Conservation (phyloP, 92 coral and sea anemone species). For the Porites evermanni region DNA sequence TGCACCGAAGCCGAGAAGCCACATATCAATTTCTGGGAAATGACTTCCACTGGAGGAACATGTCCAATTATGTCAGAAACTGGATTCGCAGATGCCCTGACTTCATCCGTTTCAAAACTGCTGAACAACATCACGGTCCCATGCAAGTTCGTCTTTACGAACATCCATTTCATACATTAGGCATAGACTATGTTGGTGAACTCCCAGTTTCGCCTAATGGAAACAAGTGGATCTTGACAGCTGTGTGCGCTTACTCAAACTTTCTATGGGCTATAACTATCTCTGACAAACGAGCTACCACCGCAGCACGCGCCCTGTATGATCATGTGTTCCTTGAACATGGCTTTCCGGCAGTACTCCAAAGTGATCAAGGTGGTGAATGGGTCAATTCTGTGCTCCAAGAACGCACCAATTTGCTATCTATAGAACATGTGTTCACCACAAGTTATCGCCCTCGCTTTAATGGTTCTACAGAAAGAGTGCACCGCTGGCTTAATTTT, state of each 20-base stretch:
- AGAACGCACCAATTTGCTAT: conserved; percentile 44
- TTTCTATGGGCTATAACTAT: conserved; percentile 61
- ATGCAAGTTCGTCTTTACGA: conserved; percentile 64
- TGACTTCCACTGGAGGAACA: conserved; percentile 60
- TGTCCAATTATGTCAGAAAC: conserved; percentile 57
- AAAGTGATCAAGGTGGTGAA: conserved; percentile 72
- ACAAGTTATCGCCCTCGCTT: conserved; percentile 60
- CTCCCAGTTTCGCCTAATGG: conserved; percentile 47
- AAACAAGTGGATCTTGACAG: conserved; percentile 63
- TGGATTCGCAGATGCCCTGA: conserved; percentile 69
- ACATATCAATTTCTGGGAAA: conserved; percentile 56
- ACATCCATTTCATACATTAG: conserved; percentile 61
- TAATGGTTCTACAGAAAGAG: conserved; percentile 66
- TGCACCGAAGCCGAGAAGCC: conserved; percentile 74
- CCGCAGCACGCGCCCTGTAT: conserved; percentile 57
- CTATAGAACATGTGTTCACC: conserved; percentile 62
- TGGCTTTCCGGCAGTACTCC: conserved; percentile 51
- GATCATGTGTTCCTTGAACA: conserved; percentile 32
- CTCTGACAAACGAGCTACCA: conserved; percentile 54
- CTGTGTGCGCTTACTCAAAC: conserved; percentile 55
- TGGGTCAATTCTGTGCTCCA: conserved; percentile 59
- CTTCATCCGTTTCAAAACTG: conserved; percentile 47
- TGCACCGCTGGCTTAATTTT: conserved; percentile 64
- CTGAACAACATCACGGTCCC: conserved; percentile 58
- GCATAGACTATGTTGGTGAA: conserved; percentile 47